Conservation (phyloP, 2,113 vertebrate species). For the Muntiacus reevesi region DNA sequence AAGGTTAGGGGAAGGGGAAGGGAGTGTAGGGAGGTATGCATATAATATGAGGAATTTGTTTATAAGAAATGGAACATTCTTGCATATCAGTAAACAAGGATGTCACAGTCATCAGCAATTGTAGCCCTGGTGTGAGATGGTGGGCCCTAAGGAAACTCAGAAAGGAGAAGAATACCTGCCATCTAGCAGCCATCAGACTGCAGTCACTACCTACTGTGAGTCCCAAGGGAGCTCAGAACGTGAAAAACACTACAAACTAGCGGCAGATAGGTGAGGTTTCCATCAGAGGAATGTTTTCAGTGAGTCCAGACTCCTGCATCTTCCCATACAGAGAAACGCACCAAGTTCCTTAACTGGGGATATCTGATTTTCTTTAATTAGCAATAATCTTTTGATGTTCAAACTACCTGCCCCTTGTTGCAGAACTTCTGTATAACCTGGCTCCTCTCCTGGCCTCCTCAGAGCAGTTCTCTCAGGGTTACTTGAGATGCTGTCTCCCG, state of each 20-base stretch:
- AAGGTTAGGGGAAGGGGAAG: rapidly evolving
- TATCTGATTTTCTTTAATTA: neutral
- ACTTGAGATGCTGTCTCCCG: neutral
- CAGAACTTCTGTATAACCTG: neutral
- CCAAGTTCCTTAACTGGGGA: neutral
- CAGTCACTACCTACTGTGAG: neutral
- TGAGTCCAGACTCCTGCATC: neutral
- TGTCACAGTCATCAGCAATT: neutral
- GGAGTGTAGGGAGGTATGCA: neutral
- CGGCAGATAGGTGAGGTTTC: neutral
- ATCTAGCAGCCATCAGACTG: neutral
- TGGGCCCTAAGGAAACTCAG: neutral
- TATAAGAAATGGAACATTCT: neutral
- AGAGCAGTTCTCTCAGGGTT: neutral
- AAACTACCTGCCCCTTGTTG: neutral
- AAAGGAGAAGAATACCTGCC: neutral
- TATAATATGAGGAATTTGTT: neutral
- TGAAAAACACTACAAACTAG: neutral
- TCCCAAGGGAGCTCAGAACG: neutral
- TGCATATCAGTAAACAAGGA: neutral
- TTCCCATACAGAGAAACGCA: neutral
- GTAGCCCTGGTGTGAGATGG: neutral
- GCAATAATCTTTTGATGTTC: neutral
- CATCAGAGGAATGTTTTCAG: neutral
- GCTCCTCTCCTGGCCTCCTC: neutral